Conservation (phyloP, 1,140 invertebrate species). For the Magallana angulata region DNA sequence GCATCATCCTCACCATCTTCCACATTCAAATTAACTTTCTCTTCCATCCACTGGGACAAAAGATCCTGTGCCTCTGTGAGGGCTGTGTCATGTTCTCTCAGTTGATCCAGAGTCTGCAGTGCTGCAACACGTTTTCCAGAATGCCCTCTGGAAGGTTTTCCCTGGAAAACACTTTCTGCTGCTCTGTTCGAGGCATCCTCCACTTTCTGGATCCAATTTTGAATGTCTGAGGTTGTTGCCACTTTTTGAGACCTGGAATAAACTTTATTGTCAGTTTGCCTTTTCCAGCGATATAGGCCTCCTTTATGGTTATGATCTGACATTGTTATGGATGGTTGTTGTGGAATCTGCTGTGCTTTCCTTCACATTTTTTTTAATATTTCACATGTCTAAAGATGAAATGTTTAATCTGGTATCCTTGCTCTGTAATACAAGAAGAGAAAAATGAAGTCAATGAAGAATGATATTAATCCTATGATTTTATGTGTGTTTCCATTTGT, state of each 20-base stretch:
- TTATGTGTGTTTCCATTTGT: conserved; percentile 5
- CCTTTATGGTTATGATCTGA: conserved; percentile 19
- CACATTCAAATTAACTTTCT: conserved; percentile 69
- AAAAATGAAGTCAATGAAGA: not conserved
- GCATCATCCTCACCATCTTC: conserved; percentile 54
- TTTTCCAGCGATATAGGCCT: conserved; percentile 47
- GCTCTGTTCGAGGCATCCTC: conserved; percentile 67
- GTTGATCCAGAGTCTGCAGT: conserved; percentile 48
- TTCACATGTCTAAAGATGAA: no score
- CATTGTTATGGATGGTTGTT: not conserved
- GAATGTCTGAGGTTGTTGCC: conserved; percentile 1
- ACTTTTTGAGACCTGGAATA: conserved; percentile 40
- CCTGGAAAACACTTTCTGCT: conserved; percentile 61
- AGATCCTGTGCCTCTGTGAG: conserved; percentile 70
- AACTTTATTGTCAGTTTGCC: conserved; percentile 50
- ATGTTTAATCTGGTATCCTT: no score
- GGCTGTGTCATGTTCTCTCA: conserved; percentile 54
- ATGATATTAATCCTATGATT: not conserved
- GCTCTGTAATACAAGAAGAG: not conserved
- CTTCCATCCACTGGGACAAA: conserved; percentile 73
- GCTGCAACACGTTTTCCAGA: conserved; percentile 17
- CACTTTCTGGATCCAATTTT: conserved; percentile 61
- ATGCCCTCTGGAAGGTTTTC: not conserved
- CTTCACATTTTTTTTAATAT: no score
- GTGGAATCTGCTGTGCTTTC: no score